These are phyloP conservation scores for Calephelis virginiensis DNA, from an alignment of 1,140 invertebrate species.

Conservation along the genomic window DNA sequence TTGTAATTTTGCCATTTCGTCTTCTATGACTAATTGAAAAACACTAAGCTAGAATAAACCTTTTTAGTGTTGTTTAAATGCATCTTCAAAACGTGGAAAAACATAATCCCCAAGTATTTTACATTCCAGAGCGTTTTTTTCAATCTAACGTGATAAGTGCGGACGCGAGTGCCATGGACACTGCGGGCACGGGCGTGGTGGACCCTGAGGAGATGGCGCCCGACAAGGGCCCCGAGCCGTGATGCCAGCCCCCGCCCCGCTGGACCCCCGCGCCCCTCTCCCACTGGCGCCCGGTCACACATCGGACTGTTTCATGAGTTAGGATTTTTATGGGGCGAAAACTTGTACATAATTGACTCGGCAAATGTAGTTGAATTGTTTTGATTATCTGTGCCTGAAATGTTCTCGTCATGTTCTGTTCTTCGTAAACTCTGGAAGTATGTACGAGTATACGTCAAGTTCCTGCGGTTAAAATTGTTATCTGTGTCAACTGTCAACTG, in stretches of 20 bases:
- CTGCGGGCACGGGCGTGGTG: constrained; percentile 48
- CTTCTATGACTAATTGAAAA: too few relatives aligned
- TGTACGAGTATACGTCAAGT: too few relatives aligned
- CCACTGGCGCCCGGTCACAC: constrained; percentile 68
- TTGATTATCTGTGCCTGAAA: constrained; percentile 13
- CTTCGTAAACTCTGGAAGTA: background rate
- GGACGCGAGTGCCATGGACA: constrained; percentile 69
- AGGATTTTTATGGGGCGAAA: constrained; percentile 16
- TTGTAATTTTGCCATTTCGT: too few relatives aligned
- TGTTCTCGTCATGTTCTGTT: background rate
- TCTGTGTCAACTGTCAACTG: too few relatives aligned
- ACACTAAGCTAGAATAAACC: too few relatives aligned
- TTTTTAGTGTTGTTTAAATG: background rate
- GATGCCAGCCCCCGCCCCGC: constrained; percentile 40
- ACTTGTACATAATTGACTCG: constrained; percentile 21
- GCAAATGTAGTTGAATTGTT: constrained; percentile 21
- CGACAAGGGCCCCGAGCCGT: constrained; percentile 61
- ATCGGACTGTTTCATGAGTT: constrained; percentile 42
- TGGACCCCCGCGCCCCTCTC: constrained; percentile 69
- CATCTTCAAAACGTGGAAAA: background rate
- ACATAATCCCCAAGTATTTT: constrained; percentile 35
- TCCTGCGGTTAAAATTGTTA: too few relatives aligned
- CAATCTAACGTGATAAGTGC: constrained; percentile 76
- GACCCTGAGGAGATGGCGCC: constrained; percentile 58
- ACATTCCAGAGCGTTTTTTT: constrained; percentile 72